phyloP scores from a whole-genome alignment of 2,797 vertebrate species.

The Urophycis tenuis region DNA sequence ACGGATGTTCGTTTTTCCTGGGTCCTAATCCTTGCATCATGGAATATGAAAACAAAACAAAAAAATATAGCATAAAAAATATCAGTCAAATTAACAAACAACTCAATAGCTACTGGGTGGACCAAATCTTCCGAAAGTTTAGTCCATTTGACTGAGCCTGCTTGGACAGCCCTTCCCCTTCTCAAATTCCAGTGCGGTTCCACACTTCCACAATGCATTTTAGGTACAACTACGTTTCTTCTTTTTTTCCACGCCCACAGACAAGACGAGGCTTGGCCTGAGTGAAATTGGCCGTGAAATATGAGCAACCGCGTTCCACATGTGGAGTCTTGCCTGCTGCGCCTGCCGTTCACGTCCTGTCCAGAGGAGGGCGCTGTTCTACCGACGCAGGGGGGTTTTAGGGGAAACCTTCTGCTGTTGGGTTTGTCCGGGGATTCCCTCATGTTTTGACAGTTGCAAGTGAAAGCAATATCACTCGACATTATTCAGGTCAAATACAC shows the following conservation, averaged over 20 bases:
- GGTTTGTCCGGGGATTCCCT: no score
- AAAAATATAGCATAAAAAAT: background rate
- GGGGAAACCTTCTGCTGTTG: no score
- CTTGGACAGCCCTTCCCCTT: background rate
- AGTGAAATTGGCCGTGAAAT: background rate
- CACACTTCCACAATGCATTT: background rate
- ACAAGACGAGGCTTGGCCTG: background rate
- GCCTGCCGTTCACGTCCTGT: background rate
- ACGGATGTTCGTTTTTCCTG: constrained; percentile 45
- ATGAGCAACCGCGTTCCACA: background rate
- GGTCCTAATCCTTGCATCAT: constrained; percentile 43
- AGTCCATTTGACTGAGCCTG: background rate
- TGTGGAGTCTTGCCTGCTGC: background rate
- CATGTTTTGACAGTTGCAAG: no score
- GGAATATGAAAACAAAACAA: background rate
- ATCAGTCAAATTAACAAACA: background rate
- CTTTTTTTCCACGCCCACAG: background rate
- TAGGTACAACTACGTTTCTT: background rate
- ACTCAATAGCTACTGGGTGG: background rate
- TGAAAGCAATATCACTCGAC: no score
- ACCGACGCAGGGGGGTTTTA: background rate
- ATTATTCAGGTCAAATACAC: no score
- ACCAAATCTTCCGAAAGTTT: background rate
- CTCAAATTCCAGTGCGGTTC: background rate
- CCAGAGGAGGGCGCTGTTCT: background rate